Evolutionary conservation across 2,113 vertebrate genomes (phyloP).

Genomic region (Thunnus maccoyii): DNA sequence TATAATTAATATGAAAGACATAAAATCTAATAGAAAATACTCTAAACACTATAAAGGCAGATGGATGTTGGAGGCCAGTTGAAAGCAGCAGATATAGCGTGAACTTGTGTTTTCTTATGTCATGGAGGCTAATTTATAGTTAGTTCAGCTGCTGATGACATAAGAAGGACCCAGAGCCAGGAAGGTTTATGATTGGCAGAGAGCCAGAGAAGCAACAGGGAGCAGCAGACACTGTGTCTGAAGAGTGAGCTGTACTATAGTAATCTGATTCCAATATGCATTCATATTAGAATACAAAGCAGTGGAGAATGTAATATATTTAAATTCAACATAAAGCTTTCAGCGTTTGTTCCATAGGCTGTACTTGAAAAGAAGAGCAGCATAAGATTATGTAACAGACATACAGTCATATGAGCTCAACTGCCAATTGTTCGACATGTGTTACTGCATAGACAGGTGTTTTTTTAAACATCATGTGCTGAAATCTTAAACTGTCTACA

Average conservation of each 20-base stretch:
- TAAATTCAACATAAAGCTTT: background rate
- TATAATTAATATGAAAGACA: no score
- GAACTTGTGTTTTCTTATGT: background rate
- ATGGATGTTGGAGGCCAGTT: background rate
- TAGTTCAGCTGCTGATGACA: slow-evolving; percentile 26
- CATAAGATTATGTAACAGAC: slow-evolving; percentile 25
- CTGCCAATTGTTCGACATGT: slow-evolving; percentile 12
- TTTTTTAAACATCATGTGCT: background rate
- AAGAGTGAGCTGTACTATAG: background rate
- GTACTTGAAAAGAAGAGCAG: background rate
- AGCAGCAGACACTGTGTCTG: slow-evolving; percentile 37
- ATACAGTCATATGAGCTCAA: background rate
- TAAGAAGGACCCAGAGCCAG: slow-evolving; percentile 4
- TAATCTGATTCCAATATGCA: background rate
- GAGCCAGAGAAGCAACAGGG: slow-evolving; percentile 34
- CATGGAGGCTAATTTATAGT: slow-evolving; percentile 9
- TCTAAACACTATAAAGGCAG: background rate
- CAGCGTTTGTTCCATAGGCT: background rate
- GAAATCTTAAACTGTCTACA: background rate
- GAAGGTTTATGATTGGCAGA: background rate
- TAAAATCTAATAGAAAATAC: background rate
- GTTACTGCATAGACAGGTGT: slow-evolving; percentile 16
- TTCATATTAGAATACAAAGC: background rate
- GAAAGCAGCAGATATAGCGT: background rate
- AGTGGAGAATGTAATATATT: background rate